These are phyloP conservation scores for Aphaenogaster ashmeadi DNA, from an alignment of 1,140 invertebrate species.

Conservation along the genomic window DNA sequence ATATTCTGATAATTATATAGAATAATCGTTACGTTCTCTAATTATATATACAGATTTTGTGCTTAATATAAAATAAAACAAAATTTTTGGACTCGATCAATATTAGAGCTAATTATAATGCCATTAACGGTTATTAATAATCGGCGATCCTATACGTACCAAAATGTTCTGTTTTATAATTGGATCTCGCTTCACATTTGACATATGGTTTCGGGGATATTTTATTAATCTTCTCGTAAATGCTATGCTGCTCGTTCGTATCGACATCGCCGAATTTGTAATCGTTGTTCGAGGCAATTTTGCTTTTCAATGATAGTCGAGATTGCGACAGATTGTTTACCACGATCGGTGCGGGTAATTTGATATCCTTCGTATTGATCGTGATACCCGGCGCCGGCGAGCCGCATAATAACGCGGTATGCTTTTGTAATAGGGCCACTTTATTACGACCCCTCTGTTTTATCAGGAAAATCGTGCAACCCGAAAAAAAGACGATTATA, in stretches of 20 bases:
- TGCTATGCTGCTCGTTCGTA: slow-evolving; percentile 26
- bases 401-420: slow-evolving; percentile 88
- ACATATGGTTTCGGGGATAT: slow-evolving; percentile 21
- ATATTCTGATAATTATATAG: slow-evolving; percentile 23
- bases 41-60: neutral
- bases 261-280: slow-evolving; percentile 35
- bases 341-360: slow-evolving; percentile 89
- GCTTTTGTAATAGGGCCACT: slow-evolving; percentile 90
- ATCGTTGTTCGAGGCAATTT: slow-evolving; percentile 73
- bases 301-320: slow-evolving; percentile 86
- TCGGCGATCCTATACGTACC: slow-evolving; percentile 19
- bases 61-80: neutral
- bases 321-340: slow-evolving; percentile 88
- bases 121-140: slow-evolving; percentile 58
- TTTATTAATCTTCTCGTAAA: slow-evolving; percentile 51
- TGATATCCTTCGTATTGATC: slow-evolving; percentile 91
- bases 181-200: slow-evolving; percentile 46
- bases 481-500: slow-evolving; percentile 90
- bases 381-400: slow-evolving; percentile 87
- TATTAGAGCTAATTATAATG: slow-evolving; percentile 34
- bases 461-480: slow-evolving; percentile 91
- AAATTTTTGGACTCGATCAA: neutral
- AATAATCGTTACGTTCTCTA: neutral
- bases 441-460: slow-evolving; percentile 91
- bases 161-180: slow-evolving; percentile 54